These are phyloP conservation scores for Caerostris darwini DNA, from an alignment of 1,140 invertebrate genomes.

Conservation along the genomic window DNA sequence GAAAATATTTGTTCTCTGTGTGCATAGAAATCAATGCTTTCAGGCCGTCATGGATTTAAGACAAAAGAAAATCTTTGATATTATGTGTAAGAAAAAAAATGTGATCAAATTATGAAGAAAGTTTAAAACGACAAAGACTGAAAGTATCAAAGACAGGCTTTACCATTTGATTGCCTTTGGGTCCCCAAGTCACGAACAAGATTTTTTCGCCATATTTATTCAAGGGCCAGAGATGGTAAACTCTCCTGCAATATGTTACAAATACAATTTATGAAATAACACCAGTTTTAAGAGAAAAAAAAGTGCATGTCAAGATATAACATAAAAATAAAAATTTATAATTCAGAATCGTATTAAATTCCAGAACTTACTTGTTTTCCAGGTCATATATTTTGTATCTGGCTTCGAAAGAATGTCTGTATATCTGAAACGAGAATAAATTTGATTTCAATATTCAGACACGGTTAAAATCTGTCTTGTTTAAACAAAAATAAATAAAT, in stretches of 20 bases:
- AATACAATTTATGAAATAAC: neutral
- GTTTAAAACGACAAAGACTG: neutral
- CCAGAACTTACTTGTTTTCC: conserved; percentile 55
- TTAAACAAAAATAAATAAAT: too few relatives aligned
- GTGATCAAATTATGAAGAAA: neutral
- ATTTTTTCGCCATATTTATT: conserved; percentile 73
- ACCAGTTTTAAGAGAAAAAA: neutral
- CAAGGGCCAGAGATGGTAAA: conserved; percentile 76
- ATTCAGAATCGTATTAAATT: neutral
- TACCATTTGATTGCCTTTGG: conserved; percentile 87
- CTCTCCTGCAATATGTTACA: conserved; percentile 68
- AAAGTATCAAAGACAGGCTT: neutral
- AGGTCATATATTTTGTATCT: conserved; percentile 79
- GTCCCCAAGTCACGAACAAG: conserved; percentile 86
- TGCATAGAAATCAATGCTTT: neutral
- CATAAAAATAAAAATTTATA: neutral
- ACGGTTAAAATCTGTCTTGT: neutral
- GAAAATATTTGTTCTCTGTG: neutral
- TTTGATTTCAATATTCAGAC: neutral
- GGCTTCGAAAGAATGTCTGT: conserved; percentile 73
- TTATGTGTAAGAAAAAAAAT: neutral
- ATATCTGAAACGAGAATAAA: conserved; percentile 80
- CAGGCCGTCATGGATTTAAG: neutral
- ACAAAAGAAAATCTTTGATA: too few relatives aligned
- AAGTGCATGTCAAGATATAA: neutral